A percentile compares a stretch with the other conserved stretches of the same genome.
Evolutionary conservation across 1,140 invertebrate genomes (phyloP).

Genomic region (Odontomachus brunneus): DNA sequence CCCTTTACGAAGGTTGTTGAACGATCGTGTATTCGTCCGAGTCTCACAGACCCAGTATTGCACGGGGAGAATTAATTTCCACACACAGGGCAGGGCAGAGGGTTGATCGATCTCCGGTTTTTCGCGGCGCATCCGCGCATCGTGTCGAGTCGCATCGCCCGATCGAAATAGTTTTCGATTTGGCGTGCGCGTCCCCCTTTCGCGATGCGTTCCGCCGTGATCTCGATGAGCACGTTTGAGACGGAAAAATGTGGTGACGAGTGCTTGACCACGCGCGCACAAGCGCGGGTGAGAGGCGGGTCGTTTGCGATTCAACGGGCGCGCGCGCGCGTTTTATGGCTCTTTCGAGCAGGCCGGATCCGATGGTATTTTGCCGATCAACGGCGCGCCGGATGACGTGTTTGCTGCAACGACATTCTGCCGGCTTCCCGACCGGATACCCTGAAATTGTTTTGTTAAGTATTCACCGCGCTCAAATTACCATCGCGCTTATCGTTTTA

Average conservation of each 20-base stretch:
- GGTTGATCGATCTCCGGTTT: conserved; percentile 60
- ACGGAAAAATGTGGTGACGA: conserved; percentile 59
- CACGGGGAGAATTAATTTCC: too few species aligned
- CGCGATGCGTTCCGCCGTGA: conserved; percentile 36
- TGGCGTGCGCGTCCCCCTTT: conserved; percentile 11
- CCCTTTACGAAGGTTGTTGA: too few species aligned
- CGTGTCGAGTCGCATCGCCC: conserved; percentile 17
- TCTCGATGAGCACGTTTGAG: conserved; percentile 61
- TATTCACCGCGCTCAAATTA: conserved; percentile 43
- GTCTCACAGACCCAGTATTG: too few species aligned
- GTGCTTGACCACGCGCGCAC: conserved; percentile 49
- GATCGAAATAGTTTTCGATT: conserved; percentile 58
- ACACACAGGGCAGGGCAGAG: neutral
- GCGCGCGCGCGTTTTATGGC: conserved; percentile 49
- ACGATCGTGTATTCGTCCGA: too few species aligned
- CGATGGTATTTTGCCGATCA: conserved; percentile 48
- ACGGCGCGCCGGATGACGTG: conserved; percentile 11
- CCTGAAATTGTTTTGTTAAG: conserved; percentile 57
- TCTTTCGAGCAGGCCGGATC: conserved; percentile 45
- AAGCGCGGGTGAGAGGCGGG: conserved; percentile 40
- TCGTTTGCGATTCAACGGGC: conserved; percentile 53
- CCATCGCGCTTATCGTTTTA: conserved; percentile 50
- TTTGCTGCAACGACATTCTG: conserved; percentile 45
- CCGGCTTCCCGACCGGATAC: conserved; percentile 1
- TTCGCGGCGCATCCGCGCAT: neutral